phyloP scores from a whole-genome alignment of 2,797 vertebrate species.

The Oryzias sinensis region DNA sequence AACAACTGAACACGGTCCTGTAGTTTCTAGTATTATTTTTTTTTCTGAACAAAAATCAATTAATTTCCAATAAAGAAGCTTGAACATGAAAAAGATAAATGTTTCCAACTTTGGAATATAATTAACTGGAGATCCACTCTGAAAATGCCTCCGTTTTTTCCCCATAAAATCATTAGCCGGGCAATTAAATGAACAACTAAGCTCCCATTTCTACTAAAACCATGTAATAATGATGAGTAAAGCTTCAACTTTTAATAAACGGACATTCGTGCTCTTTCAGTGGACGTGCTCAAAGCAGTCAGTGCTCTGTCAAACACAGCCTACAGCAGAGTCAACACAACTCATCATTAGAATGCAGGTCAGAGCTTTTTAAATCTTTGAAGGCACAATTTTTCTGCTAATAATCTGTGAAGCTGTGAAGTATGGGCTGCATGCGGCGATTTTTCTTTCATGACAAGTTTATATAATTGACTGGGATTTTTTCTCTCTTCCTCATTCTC shows the following conservation, averaged over 20 bases:
- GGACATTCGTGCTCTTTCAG: neutral
- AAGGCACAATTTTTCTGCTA: constrained; percentile 6
- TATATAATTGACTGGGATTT: constrained; percentile 14
- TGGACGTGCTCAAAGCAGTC: neutral
- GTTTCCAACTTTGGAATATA: too few species aligned
- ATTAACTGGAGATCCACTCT: too few species aligned
- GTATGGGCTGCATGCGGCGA: neutral
- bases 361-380: neutral
- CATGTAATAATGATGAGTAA: neutral
- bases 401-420: constrained; percentile 26
- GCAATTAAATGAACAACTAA: neutral
- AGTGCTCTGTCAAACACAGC: constrained; percentile 3
- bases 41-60: too few species aligned
- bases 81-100: too few species aligned
- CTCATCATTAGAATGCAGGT: constrained; percentile 8
- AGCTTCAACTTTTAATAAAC: neutral
- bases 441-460: constrained; percentile 12
- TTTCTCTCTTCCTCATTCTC: constrained; percentile 4
- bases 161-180: neutral
- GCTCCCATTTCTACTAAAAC: neutral
- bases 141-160: too few species aligned
- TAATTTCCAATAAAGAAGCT: too few species aligned
- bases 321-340: neutral
- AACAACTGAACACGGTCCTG: too few species aligned
- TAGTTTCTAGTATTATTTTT: too few species aligned